Evolutionary conservation across 2,888 invertebrate genomes (phyloP).

Genomic region (Cheilosia scutellata): DNA sequence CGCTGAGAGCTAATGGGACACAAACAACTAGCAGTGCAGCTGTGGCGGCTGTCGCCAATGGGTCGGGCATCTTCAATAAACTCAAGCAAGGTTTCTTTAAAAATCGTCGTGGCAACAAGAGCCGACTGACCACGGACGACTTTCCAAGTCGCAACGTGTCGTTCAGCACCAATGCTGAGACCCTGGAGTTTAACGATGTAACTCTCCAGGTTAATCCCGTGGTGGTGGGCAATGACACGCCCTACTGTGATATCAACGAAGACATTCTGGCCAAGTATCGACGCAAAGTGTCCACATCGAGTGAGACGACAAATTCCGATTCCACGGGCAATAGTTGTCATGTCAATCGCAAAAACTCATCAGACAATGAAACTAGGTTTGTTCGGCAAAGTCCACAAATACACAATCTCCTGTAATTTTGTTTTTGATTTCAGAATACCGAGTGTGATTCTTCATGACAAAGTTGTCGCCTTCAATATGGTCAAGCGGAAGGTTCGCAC

Average conservation of each 20-base stretch:
- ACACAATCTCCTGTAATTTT: background rate
- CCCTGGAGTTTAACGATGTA: slow-evolving; percentile 76
- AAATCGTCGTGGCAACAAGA: slow-evolving; percentile 86
- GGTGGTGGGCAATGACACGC: slow-evolving; percentile 63
- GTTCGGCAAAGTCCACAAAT: slow-evolving; percentile 65
- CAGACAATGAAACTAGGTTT: slow-evolving; percentile 84
- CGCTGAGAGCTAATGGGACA: slow-evolving; percentile 44
- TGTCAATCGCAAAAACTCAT: slow-evolving; percentile 77
- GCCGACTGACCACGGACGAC: slow-evolving; percentile 74
- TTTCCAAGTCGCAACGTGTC: slow-evolving; percentile 80
- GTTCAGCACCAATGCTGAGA: slow-evolving; percentile 79
- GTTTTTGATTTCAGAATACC: slow-evolving; percentile 77
- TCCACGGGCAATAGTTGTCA: slow-evolving; percentile 82
- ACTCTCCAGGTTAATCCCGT: slow-evolving; percentile 51
- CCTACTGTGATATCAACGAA: slow-evolving; percentile 90
- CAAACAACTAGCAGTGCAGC: slow-evolving; percentile 36
- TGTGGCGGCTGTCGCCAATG: slow-evolving; percentile 78
- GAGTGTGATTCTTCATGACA: slow-evolving; percentile 78
- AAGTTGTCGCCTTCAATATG: slow-evolving; percentile 80
- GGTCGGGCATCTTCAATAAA: slow-evolving; percentile 89
- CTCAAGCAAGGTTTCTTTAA: slow-evolving; percentile 89
- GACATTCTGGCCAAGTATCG: slow-evolving; percentile 98
- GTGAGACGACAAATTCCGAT: slow-evolving; percentile 84
- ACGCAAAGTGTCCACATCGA: slow-evolving; percentile 86
- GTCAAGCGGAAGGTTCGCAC: slow-evolving; percentile 94